Conservation (phyloP, 2,113 vertebrate species). For the Panthera uncia region DNA sequence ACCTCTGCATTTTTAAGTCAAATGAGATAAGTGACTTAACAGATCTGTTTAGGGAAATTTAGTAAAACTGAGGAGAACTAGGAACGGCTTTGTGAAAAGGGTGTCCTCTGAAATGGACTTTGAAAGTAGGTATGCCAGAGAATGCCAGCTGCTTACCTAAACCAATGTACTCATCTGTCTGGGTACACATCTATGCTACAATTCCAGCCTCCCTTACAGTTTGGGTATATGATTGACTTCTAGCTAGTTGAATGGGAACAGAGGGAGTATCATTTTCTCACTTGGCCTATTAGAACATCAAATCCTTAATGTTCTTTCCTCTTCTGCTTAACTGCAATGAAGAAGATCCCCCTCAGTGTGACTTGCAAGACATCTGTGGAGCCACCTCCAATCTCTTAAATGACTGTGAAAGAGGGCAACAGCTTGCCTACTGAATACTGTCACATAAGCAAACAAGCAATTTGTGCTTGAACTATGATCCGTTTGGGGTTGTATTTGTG, state of each 20-base stretch:
- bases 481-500: neutral
- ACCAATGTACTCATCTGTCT: neutral
- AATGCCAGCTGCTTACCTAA: neutral
- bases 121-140: neutral
- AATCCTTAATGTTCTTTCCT: neutral
- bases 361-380: neutral
- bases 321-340: neutral
- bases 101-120: neutral
- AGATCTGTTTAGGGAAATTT: neutral
- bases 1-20: neutral
- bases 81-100: neutral
- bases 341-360: neutral
- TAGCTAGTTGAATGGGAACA: neutral
- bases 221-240: neutral
- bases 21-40: neutral
- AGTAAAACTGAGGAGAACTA: neutral
- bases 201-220: neutral
- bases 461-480: neutral
- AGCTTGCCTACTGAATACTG: neutral
- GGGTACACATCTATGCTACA: neutral
- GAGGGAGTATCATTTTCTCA: neutral
- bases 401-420: neutral
- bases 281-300: neutral
- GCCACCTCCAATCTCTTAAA: neutral
- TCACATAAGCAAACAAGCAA: neutral